These are phyloP conservation scores for Xyrichtys novacula DNA, from an alignment of 2,797 vertebrate genomes.

Conservation along the genomic window DNA sequence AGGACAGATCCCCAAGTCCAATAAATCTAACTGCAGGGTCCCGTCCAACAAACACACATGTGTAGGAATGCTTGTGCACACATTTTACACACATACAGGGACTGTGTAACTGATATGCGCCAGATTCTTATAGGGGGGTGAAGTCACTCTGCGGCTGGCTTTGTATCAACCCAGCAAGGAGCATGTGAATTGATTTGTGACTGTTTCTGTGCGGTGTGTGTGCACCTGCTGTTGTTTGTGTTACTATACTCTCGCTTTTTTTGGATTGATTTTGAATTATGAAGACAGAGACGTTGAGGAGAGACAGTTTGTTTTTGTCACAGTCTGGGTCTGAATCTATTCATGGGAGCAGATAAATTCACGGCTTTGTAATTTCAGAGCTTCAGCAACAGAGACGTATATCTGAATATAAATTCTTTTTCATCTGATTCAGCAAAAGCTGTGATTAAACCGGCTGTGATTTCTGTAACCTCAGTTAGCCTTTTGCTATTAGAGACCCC, in stretches of 20 bases:
- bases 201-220: conserved; percentile 17
- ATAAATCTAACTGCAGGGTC: conserved; percentile 76
- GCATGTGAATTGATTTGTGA: conserved; percentile 39
- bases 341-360: background rate
- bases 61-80: conserved; percentile 11
- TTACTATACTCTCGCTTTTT: conserved; percentile 2
- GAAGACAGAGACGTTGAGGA: conserved; percentile 3
- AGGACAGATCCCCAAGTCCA: conserved; percentile 64
- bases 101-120: conserved; percentile 12
- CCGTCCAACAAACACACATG: conserved; percentile 25
- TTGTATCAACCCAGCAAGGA: conserved; percentile 48
- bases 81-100: background rate
- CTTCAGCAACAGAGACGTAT: background rate
- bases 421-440: background rate
- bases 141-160: conserved; percentile 26
- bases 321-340: background rate
- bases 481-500: background rate
- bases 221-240: conserved; percentile 28
- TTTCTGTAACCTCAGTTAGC: background rate
- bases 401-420: background rate
- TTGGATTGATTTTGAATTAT: conserved; percentile 20
- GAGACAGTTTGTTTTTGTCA: background rate
- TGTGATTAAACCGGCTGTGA: background rate
- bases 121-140: conserved; percentile 35
- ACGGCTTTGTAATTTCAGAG: background rate